phyloP scores from a whole-genome alignment of 2,888 invertebrate genomes.

The Serripes groenlandicus region DNA sequence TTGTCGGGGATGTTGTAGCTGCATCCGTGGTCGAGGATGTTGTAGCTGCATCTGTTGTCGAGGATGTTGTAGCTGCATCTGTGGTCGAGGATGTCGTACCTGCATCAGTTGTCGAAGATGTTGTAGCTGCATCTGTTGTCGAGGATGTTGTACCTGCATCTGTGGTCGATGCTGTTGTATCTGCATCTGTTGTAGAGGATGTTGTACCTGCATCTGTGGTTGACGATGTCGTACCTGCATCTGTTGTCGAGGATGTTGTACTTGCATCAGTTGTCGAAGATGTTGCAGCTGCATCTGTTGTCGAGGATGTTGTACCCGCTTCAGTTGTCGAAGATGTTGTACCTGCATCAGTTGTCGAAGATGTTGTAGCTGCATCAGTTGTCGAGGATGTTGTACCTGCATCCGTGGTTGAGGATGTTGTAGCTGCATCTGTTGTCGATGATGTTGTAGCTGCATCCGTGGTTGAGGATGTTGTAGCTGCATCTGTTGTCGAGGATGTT shows the following conservation, averaged over 20 bases:
- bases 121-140: neutral
- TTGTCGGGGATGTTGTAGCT: neutral
- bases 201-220: neutral
- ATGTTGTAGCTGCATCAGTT: constrained; percentile 16
- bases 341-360: constrained; percentile 6
- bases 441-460: neutral
- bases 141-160: neutral
- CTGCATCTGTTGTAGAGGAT: constrained; percentile 13
- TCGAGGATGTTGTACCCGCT: neutral
- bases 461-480: neutral
- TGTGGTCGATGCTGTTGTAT: neutral
- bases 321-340: neutral
- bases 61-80: neutral
- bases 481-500: neutral
- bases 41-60: neutral
- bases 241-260: neutral
- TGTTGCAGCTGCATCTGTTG: neutral
- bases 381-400: neutral
- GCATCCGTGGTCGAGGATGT: neutral
- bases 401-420: neutral
- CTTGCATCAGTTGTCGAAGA: neutral
- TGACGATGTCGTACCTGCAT: neutral
- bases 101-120: constrained; percentile 8
- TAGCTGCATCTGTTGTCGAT: neutral
- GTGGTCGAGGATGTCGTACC: neutral